Percentiles rank a stretch among this genome's conserved stretches.
phyloP scores from a whole-genome alignment of 2,113 vertebrate genomes.

The Coreoperca whiteheadi region DNA sequence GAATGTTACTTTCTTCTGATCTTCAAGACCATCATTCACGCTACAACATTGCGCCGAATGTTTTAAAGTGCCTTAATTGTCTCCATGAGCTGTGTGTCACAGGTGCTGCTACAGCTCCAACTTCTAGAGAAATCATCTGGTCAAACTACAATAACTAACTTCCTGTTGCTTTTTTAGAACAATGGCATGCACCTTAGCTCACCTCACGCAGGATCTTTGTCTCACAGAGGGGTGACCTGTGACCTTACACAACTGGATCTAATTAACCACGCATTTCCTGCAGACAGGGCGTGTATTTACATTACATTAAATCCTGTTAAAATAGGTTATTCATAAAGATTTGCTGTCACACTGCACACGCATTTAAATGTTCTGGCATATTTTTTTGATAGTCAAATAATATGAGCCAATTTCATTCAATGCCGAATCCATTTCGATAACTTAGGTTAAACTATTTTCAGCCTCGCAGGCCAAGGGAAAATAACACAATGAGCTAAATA shows the following conservation, averaged over 20 bases:
- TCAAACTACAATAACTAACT: not conserved
- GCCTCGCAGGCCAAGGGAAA: constrained; percentile 37
- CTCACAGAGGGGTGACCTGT: no score
- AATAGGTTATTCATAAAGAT: constrained; percentile 35
- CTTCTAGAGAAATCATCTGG: not conserved
- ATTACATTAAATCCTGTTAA: not conserved
- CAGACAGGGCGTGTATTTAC: constrained; percentile 3
- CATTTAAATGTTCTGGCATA: constrained; percentile 28
- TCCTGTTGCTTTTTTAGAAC: not conserved
- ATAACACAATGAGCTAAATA: constrained; percentile 77
- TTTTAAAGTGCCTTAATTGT: not conserved
- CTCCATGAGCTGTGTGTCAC: not conserved
- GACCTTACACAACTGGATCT: constrained; percentile 12
- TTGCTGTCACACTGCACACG: not conserved
- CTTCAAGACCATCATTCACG: not conserved
- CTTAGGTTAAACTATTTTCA: constrained; percentile 76
- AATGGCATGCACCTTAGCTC: not conserved
- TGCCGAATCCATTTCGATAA: constrained; percentile 80
- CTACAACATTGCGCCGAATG: not conserved
- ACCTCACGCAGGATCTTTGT: not conserved
- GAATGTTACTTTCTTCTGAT: not conserved
- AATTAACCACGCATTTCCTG: constrained; percentile 2
- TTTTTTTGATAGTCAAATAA: constrained; percentile 62
- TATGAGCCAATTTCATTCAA: constrained; percentile 78
- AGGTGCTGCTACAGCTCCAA: not conserved